Evolutionary conservation across 2,888 invertebrate genomes (phyloP), one percentile per base, ranked within the genome.

Genomic region (Petrophora chlorosata): DNA sequence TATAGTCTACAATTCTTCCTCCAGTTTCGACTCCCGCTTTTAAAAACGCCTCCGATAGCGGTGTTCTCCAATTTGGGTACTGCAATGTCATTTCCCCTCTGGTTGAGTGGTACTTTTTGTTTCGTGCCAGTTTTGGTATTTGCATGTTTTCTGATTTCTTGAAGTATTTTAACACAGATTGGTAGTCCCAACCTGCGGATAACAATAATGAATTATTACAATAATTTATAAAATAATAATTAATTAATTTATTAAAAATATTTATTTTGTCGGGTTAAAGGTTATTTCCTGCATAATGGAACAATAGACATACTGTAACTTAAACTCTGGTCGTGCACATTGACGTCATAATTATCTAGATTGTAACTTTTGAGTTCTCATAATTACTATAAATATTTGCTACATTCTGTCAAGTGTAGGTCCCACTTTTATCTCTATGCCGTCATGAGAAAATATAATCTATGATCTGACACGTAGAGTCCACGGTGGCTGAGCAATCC

Each of bases 81-180:
- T 94, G 93, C 8, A 95, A 86, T 3, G 90, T 88, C 65, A 95
- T 73, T 59, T 92, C 92, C 1, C 94, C 94, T 3, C 85, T 90
- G 0, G 71, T 88, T 0, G 92, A 92, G 66, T 94, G 94, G 63
- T 92, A 93, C 13, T 77, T 73, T 33, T 90, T 92, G 44, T 83
- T 79, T 40, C 72, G 59, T 1, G 67, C 70, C 4, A 92, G 76
- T 55, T 92, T 88, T 4, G 75, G 63, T 61, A 76, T 67, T 63
- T 75, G 63, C 71, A 93, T 92, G 70, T 94, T 92, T 78, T 95
- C 94, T 0, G 94, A 93, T 76, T 93, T 94, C 65, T 91, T 93
- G 70, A 95, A 95, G 73, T 94, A 95, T 0, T 91, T 92, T 3
- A 95, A 76, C 0, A 94, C 89, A 5, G 91, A 92, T 0, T 92